Evolutionary conservation across 2,888 invertebrate species (phyloP).

Genomic region (Lobophora halterata): DNA sequence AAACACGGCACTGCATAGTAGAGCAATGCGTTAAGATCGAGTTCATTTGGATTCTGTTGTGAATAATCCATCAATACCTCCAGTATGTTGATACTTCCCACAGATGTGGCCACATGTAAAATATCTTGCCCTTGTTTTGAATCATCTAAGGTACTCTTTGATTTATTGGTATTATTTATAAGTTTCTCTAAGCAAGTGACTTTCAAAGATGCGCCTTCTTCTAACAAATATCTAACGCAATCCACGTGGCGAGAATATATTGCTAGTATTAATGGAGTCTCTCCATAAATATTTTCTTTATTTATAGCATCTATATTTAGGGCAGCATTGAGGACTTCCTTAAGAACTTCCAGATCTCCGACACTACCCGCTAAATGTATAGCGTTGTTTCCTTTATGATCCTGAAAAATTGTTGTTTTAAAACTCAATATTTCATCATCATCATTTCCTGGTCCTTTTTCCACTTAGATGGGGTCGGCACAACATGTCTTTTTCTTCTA

Average conservation of each 20-base stretch:
- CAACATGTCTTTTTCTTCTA: too few species aligned
- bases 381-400: constrained; percentile 36
- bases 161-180: not conserved
- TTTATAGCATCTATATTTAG: constrained; percentile 37
- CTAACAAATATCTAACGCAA: constrained; percentile 55
- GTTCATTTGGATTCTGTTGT: too few species aligned
- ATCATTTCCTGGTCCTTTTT: too few species aligned
- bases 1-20: constrained; percentile 5
- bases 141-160: not conserved
- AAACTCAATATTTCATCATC: too few species aligned
- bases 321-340: constrained; percentile 58
- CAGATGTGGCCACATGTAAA: constrained; percentile 41
- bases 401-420: too few species aligned
- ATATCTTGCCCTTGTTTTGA: constrained; percentile 12
- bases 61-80: constrained; percentile 66
- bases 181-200: constrained; percentile 2
- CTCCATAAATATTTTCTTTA: constrained; percentile 50
- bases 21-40: constrained; percentile 19
- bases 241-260: constrained; percentile 52
- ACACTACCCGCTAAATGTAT: constrained; percentile 67
- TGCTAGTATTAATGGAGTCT: constrained; percentile 66
- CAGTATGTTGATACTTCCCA: constrained; percentile 70
- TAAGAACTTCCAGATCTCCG: constrained; percentile 61
- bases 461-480: too few species aligned
- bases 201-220: constrained; percentile 52